Conservation (phyloP, 2,113 vertebrate genomes). For the Mirza zaza region DNA sequence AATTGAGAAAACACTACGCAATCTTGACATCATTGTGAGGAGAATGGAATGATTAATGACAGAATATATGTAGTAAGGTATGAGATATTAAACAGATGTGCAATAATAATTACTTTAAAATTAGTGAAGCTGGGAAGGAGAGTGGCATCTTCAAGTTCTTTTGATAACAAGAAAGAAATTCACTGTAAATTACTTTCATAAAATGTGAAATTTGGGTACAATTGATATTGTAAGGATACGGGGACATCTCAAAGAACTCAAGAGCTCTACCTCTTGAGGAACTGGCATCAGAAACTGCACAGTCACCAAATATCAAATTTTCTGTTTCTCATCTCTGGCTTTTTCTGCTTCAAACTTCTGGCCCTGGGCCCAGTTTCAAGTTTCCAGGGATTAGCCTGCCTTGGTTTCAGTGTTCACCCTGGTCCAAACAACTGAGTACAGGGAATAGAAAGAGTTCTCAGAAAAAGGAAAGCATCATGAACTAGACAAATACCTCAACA, state of each 20-base stretch:
- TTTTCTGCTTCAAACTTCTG: background rate
- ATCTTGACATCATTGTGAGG: background rate
- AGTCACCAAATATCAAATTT: background rate
- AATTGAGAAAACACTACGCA: background rate
- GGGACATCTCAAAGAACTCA: background rate
- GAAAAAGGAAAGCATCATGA: background rate
- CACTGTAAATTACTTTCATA: background rate
- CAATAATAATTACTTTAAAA: background rate
- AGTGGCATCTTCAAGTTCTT: background rate
- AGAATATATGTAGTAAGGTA: background rate
- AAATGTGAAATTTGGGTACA: background rate
- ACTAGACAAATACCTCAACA: background rate
- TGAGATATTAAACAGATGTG: background rate
- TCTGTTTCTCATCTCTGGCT: background rate
- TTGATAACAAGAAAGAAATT: background rate
- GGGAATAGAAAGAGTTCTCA: background rate
- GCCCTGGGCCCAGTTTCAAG: background rate
- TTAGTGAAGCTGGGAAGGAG: background rate
- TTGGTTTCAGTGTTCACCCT: background rate
- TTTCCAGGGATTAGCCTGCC: background rate
- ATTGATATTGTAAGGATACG: background rate
- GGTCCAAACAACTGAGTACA: background rate
- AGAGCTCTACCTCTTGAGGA: background rate
- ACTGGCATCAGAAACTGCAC: background rate
- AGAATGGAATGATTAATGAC: background rate